A percentile compares a stretch with the other conserved stretches of the same genome.
phyloP scores from a whole-genome alignment of 2,888 invertebrate species.

The Philereme vetulata region DNA sequence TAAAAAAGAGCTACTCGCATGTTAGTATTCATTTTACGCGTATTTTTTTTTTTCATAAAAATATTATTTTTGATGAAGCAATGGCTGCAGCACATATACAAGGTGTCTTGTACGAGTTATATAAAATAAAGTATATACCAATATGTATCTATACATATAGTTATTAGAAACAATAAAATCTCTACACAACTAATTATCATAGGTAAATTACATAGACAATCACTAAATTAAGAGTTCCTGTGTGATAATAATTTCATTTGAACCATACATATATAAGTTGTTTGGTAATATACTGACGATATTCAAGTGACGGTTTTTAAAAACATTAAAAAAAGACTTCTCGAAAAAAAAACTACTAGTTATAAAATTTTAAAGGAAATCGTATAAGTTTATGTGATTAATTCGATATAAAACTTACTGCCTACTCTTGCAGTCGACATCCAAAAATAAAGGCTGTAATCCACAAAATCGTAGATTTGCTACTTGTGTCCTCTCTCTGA shows the following conservation, averaged over 20 bases:
- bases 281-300: too few species aligned
- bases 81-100: conserved; percentile 26
- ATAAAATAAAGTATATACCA: conserved; percentile 43
- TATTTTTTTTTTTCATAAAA: neutral
- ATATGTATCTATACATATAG: conserved; percentile 49
- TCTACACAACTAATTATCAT: conserved; percentile 28
- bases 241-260: conserved; percentile 20
- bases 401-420: too few species aligned
- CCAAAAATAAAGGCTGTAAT: too few species aligned
- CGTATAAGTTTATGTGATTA: too few species aligned
- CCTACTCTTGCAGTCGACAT: too few species aligned
- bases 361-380: too few species aligned
- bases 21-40: neutral
- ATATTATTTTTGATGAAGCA: conserved; percentile 3
- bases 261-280: conserved; percentile 29
- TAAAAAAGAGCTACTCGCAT: too few species aligned
- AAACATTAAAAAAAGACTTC: too few species aligned
- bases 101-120: conserved; percentile 16
- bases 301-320: too few species aligned
- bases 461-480: too few species aligned
- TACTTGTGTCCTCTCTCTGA: too few species aligned
- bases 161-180: conserved; percentile 26
- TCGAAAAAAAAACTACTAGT: too few species aligned
- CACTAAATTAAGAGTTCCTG: conserved; percentile 43
- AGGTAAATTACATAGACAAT: conserved; percentile 56